A percentile compares a stretch with the other conserved stretches of the same genome.
Evolutionary conservation across 2,888 invertebrate genomes (phyloP).

Genomic region (Caenorhabditis sulstoni): DNA sequence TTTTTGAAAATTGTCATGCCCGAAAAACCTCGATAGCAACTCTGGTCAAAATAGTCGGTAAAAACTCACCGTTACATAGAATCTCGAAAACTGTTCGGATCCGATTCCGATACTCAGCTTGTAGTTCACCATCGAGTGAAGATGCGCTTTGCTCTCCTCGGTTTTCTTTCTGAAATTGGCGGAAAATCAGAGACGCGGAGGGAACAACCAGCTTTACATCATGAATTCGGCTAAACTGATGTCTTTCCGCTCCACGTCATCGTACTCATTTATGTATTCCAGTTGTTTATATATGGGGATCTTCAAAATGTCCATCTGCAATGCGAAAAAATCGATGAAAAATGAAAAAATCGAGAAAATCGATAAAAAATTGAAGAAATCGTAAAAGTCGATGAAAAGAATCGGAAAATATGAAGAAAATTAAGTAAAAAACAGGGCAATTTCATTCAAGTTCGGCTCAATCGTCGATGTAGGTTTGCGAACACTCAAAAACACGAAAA

Average conservation of each 20-base stretch:
- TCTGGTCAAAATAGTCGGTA: no score
- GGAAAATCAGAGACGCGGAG: background rate
- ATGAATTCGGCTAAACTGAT: conserved; percentile 9
- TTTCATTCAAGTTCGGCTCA: conserved; percentile 13
- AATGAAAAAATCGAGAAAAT: no score
- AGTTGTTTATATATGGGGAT: conserved; percentile 3
- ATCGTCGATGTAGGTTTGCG: conserved; percentile 22
- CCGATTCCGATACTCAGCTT: no score
- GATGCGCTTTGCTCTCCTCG: background rate
- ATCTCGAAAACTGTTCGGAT: no score
- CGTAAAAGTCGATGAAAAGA: no score
- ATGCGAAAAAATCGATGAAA: no score
- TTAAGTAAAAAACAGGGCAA: conserved; percentile 13
- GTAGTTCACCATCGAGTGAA: no score
- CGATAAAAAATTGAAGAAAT: no score
- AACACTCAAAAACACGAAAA: conserved; percentile 32
- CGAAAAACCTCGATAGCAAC: no score
- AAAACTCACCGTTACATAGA: no score
- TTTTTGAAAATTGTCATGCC: no score
- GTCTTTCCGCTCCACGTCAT: conserved; percentile 32
- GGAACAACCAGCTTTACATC: background rate
- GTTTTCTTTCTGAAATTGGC: background rate
- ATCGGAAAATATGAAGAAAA: no score
- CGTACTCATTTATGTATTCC: background rate
- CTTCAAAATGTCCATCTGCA: background rate